Evolutionary conservation across 1,140 invertebrate genomes (phyloP), one percentile per base, ranked within the genome.

Genomic region (Zaprionus lachaisei): DNA sequence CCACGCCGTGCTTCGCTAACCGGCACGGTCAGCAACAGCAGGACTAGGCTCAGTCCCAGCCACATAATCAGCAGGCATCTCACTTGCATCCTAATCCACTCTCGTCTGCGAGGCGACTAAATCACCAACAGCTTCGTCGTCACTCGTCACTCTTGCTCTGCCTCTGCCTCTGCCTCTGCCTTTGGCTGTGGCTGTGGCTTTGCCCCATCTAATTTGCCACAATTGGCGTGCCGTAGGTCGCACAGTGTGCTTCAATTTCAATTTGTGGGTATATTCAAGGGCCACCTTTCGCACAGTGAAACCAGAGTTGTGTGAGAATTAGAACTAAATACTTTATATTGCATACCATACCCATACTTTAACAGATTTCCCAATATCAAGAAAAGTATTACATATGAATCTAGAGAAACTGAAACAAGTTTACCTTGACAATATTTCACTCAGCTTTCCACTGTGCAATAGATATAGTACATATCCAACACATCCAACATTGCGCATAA

Each of bases 1-100:
- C 95, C 96, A 89, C 96, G 94, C 28, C 96, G 91, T 12, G 92
- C 93, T 93, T 80, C 68, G 65, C 81, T 74, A 89, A 69, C 68
- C 83, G 91, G 63, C 83, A 77, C 58, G 91, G 92, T 79, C 17
- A 92, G 75, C 65, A 92, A 77, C 5, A 92, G 70, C 28, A 92
- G 77, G 57, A 73, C 85, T 71, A 87, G 71, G 58, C 81, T 77
- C 22, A 92, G 67, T 49, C 80, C 78, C 17, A 92, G 51, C 49
- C 81, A 90, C 65, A 92, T 77, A 63, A 92, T 77, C 15, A 83
- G 49, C 64, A 91, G 66, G 51, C 87, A 67, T 73, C 87, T 92
- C 17, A 70, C 54, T 82, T 91, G 87, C 91, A 92, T 92, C 60
- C 65, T 70, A 61, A 67, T 47, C 37, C 61, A 90, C 76, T 81